Conservation (phyloP, 2,797 vertebrate genomes). For the Danio kyathit region DNA sequence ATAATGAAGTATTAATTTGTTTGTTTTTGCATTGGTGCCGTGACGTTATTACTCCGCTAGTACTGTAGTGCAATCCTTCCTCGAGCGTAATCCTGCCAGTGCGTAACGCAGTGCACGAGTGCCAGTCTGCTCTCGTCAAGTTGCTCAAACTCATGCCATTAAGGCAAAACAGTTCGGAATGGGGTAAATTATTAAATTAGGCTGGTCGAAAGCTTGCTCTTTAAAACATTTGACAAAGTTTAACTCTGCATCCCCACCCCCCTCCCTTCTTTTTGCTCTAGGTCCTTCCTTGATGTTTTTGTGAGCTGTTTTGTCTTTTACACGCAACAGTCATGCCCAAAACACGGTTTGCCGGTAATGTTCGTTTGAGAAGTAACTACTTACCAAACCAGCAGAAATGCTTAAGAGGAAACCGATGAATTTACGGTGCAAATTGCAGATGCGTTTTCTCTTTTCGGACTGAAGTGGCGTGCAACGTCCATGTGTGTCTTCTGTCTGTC, state of each 20-base stretch:
- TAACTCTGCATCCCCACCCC: slow-evolving; percentile 72
- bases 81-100: slow-evolving; percentile 43
- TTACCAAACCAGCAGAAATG: slow-evolving; percentile 74
- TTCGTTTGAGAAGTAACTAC: slow-evolving; percentile 70
- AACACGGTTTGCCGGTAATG: slow-evolving; percentile 13
- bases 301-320: slow-evolving; percentile 65
- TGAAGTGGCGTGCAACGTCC: slow-evolving; percentile 69
- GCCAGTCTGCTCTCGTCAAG: slow-evolving; percentile 34
- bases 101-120: slow-evolving; percentile 42
- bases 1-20: slow-evolving; percentile 15
- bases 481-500: slow-evolving; percentile 65
- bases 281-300: slow-evolving; percentile 51
- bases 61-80: slow-evolving; percentile 25
- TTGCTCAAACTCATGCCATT: slow-evolving; percentile 35
- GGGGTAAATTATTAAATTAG: slow-evolving; percentile 2
- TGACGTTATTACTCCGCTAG: slow-evolving; percentile 2
- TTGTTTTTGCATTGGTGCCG: slow-evolving; percentile 18
- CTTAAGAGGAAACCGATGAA: slow-evolving; percentile 68
- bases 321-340: slow-evolving; percentile 54
- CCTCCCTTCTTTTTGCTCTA: slow-evolving; percentile 55
- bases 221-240: slow-evolving; percentile 81
- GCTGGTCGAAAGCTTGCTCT: slow-evolving; percentile 35
- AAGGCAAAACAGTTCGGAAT: neutral
- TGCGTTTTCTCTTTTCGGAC: slow-evolving; percentile 62
- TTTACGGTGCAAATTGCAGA: slow-evolving; percentile 73